Conservation (phyloP, 2,797 vertebrate genomes). For the Pseudotriccus pelzelni region DNA sequence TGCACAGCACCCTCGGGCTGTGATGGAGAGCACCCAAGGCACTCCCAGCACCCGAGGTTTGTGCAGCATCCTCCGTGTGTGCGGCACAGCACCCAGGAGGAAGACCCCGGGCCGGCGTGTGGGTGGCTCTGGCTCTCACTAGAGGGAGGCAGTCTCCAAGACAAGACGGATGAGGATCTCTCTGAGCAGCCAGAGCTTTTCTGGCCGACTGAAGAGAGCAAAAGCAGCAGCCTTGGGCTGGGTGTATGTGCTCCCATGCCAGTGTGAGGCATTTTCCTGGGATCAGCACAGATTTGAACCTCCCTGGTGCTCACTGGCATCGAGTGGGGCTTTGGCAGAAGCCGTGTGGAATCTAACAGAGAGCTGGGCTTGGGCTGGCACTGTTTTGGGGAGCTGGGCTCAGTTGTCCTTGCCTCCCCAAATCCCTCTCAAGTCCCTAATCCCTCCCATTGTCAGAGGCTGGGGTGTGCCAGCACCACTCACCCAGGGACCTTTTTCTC, state of each 20-base stretch:
- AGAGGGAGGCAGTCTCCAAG: slow-evolving; percentile 67
- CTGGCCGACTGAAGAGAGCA: fast-evolving
- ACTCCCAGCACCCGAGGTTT: fast-evolving
- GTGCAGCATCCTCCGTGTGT: fast-evolving
- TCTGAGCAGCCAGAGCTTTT: not conserved
- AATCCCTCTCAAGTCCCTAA: not conserved
- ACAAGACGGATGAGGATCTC: fast-evolving
- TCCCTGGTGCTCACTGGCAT: fast-evolving
- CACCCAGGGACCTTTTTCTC: not conserved
- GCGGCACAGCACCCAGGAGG: fast-evolving
- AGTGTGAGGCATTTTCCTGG: fast-evolving
- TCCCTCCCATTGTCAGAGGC: too few relatives aligned
- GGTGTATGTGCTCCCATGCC: fast-evolving
- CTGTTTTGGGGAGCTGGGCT: not conserved
- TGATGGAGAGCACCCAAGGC: too few relatives aligned
- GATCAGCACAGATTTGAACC: not conserved
- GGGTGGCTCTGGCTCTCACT: not conserved
- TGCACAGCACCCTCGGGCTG: not conserved
- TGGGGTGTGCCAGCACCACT: fast-evolving
- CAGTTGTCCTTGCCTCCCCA: fast-evolving
- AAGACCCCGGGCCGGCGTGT: not conserved
- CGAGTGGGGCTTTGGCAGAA: not conserved
- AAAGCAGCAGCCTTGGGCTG: fast-evolving
- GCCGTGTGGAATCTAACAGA: fast-evolving
- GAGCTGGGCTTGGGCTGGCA: fast-evolving